Conservation (phyloP, 2,888 invertebrate species). For the Nephrotoma appendiculata region DNA sequence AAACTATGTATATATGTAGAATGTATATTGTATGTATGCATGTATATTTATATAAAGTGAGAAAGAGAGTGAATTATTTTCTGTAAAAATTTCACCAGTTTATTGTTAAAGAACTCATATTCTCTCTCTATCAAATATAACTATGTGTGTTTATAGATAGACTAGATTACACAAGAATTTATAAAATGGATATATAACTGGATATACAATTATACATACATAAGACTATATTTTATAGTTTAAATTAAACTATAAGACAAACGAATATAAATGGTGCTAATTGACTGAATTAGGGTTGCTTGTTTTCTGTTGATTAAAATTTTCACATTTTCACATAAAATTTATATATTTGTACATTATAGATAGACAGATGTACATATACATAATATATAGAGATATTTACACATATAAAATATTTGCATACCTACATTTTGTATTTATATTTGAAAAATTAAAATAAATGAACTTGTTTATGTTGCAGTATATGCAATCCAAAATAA, state of each 20-base stretch:
- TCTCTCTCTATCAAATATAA: not conserved
- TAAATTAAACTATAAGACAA: not conserved
- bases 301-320: constrained; percentile 15
- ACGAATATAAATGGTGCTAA: constrained; percentile 12
- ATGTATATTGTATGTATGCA: not conserved
- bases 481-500: not conserved
- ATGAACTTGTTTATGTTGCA: not conserved
- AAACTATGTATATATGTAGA: too few relatives aligned
- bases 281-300: constrained; percentile 14
- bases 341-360: not conserved
- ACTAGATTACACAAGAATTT: not conserved
- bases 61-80: not conserved
- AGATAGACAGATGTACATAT: not conserved
- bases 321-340: constrained; percentile 11
- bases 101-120: not conserved
- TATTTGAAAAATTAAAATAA: not conserved
- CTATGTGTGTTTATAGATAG: too few relatives aligned
- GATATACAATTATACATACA: not conserved
- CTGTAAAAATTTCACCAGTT: not conserved
- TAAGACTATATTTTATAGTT: not conserved
- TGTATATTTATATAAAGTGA: not conserved
- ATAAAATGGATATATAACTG: not conserved
- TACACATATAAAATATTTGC: not conserved
- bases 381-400: not conserved
- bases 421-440: not conserved